Conservation (phyloP, 64 coral and sea anemone genomes). For the Porites australiensis region DNA sequence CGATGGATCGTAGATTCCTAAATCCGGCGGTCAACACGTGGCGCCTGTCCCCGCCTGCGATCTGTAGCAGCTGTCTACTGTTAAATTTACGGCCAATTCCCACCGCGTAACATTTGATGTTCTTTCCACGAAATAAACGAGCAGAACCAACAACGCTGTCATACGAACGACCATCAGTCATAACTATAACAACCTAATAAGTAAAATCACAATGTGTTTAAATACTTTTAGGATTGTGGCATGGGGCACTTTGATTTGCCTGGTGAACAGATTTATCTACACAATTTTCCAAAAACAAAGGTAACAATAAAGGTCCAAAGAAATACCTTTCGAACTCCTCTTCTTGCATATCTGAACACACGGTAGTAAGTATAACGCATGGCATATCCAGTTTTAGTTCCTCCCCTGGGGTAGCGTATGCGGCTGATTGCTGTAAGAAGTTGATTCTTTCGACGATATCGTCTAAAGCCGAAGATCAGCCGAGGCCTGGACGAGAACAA, state of each 20-base stretch:
- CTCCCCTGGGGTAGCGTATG: constrained; percentile 73
- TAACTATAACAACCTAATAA: constrained; percentile 44
- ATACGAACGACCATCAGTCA: constrained; percentile 67
- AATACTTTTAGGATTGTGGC: too few relatives aligned
- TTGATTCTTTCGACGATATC: constrained; percentile 23
- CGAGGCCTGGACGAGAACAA: constrained; percentile 18
- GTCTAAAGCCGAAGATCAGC: constrained; percentile 32
- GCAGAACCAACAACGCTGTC: constrained; percentile 19
- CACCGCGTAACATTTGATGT: constrained; percentile 48
- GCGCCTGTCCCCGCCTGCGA: constrained; percentile 41
- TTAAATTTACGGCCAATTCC: constrained; percentile 63
- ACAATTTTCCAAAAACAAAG: too few relatives aligned
- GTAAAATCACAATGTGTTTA: not conserved
- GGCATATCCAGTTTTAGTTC: constrained; percentile 56
- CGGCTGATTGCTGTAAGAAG: constrained; percentile 40
- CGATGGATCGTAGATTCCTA: constrained; percentile 31
- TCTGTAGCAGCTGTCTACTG: constrained; percentile 39
- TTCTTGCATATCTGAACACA: constrained; percentile 35
- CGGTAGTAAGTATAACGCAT: constrained; percentile 38
- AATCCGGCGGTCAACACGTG: constrained; percentile 67
- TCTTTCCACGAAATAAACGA: constrained; percentile 11
- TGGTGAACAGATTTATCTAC: too few relatives aligned
- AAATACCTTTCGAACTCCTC: constrained; percentile 39
- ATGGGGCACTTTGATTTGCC: too few relatives aligned
- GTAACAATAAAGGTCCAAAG: too few relatives aligned